Percentiles rank a stretch among this genome's conserved stretches.
Evolutionary conservation across 2,888 invertebrate genomes (phyloP).

Genomic region (Metallyticus violacea): DNA sequence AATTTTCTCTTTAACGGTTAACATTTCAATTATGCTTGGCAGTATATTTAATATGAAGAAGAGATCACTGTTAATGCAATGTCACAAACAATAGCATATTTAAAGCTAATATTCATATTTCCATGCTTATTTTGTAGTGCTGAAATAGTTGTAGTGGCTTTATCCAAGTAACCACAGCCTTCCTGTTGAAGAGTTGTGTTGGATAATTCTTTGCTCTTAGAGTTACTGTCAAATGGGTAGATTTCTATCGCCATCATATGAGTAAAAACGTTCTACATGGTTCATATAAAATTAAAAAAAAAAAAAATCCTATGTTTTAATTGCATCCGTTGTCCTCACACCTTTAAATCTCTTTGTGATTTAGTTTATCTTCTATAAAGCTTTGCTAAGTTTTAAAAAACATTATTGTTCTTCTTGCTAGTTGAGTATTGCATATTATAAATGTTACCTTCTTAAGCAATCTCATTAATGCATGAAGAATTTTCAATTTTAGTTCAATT

Average conservation of each 20-base stretch:
- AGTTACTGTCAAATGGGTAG: background rate
- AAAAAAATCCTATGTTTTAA: no score
- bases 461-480: background rate
- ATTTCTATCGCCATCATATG: no score
- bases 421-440: background rate
- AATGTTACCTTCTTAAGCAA: background rate
- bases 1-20: no score
- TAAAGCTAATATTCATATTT: background rate
- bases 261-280: no score
- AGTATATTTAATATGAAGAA: no score
- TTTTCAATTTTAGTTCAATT: background rate
- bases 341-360: no score
- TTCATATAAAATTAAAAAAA: no score
- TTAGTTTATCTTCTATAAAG: background rate
- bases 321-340: no score
- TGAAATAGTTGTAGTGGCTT: background rate
- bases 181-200: constrained; percentile 8
- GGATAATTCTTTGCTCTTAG: background rate
- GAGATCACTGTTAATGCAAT: no score
- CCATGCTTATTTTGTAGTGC: background rate
- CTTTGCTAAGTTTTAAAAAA: no score
- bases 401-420: background rate
- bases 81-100: no score
- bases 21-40: no score
- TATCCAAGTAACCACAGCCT: background rate